Percentiles rank a stretch among this genome's conserved stretches.
These are phyloP conservation scores for Pammene fasciana DNA, from an alignment of 2,888 invertebrate genomes.

Conservation along the genomic window DNA sequence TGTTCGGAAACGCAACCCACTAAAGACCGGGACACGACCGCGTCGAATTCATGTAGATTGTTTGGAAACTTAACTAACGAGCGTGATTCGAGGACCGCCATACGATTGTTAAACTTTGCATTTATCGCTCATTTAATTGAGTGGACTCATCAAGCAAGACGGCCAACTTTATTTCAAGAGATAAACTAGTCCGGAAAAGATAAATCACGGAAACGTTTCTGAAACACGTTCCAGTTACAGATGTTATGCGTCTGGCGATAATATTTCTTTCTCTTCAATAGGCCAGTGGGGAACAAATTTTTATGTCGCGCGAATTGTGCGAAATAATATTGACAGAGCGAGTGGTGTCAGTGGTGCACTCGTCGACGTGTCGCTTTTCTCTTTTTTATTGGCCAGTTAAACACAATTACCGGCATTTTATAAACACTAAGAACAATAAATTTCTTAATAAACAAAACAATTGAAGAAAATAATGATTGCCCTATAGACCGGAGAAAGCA, in stretches of 20 bases:
- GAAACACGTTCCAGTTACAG: constrained; percentile 47
- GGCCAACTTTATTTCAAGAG: constrained; percentile 48
- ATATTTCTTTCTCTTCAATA: constrained; percentile 54
- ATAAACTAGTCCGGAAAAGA: constrained; percentile 47
- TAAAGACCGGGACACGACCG: constrained; percentile 58
- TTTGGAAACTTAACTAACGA: constrained; percentile 66
- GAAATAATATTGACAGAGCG: constrained; percentile 10
- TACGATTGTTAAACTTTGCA: constrained; percentile 56
- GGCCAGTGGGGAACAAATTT: constrained; percentile 59
- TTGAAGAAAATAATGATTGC: constrained; percentile 1
- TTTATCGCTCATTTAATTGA: constrained; percentile 58
- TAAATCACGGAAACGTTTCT: constrained; percentile 49
- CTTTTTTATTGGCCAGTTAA: constrained; percentile 4
- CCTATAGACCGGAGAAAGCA: constrained; percentile 27
- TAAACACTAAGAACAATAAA: constrained; percentile 6
- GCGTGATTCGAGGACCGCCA: constrained; percentile 47
- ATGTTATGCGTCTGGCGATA: constrained; percentile 43
- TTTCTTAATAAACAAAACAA: constrained; percentile 4
- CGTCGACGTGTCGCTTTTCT: not conserved
- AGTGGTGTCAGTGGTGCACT: not conserved
- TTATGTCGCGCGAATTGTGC: constrained; percentile 53
- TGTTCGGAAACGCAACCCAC: constrained; percentile 4
- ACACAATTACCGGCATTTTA: constrained; percentile 10
- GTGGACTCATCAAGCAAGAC: constrained; percentile 49
- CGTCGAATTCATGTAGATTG: constrained; percentile 60